Conservation (phyloP, 2,797 vertebrate species). For the Meriones psammophilus region DNA sequence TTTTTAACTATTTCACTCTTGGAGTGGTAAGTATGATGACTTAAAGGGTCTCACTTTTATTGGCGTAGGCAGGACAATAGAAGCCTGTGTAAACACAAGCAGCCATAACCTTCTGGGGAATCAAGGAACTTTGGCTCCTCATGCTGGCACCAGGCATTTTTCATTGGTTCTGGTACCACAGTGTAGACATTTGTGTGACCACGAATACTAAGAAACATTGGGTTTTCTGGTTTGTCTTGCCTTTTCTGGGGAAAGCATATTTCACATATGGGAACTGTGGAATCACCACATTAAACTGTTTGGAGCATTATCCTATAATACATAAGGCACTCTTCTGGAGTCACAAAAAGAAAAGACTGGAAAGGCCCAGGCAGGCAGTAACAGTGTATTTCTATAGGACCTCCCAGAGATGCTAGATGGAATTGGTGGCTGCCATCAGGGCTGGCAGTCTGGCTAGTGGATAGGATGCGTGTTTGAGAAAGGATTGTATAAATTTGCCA, state of each 20-base stretch:
- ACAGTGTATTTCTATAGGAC: neutral
- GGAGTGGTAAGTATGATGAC: constrained; percentile 94
- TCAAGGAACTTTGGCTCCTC: neutral
- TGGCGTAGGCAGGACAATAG: neutral
- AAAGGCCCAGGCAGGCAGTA: neutral
- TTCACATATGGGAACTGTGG: neutral
- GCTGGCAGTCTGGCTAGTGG: neutral
- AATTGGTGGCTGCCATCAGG: neutral
- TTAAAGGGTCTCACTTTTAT: neutral
- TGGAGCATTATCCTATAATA: neutral
- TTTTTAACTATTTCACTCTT: constrained; percentile 99
- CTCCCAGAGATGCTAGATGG: neutral
- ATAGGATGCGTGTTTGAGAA: neutral
- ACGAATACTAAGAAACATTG: neutral
- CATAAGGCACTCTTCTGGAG: neutral
- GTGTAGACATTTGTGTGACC: neutral
- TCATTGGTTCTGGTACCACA: neutral
- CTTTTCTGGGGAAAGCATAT: constrained; percentile 1
- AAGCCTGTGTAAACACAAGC: neutral
- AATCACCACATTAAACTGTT: constrained; percentile 17
- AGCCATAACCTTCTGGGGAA: neutral
- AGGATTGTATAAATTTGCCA: neutral
- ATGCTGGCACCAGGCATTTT: neutral
- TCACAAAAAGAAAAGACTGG: constrained; percentile 11
- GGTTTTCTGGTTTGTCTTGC: neutral